phyloP scores from a whole-genome alignment of 2,113 vertebrate genomes.

The Oplegnathus fasciatus region DNA sequence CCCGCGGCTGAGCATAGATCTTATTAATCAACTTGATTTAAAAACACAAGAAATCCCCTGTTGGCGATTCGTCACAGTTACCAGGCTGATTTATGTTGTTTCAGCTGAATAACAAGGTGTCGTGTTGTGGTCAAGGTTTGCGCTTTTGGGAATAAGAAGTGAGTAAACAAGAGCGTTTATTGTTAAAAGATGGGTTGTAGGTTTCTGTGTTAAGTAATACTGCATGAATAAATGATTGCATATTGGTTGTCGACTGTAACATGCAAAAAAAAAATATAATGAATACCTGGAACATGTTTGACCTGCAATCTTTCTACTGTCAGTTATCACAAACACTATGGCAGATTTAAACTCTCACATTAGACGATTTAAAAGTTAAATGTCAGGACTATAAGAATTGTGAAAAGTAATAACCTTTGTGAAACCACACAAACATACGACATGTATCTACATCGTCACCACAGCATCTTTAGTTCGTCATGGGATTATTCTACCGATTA shows the following conservation, averaged over 20 bases:
- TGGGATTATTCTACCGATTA: neutral
- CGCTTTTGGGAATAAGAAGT: neutral
- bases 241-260: neutral
- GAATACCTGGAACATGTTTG: neutral
- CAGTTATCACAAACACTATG: constrained; percentile 14
- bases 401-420: neutral
- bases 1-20: neutral
- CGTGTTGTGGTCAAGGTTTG: constrained; percentile 34
- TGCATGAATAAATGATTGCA: neutral
- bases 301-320: neutral
- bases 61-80: constrained; percentile 32
- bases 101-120: constrained; percentile 22
- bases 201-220: constrained; percentile 13
- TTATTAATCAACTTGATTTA: constrained; percentile 34
- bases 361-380: neutral
- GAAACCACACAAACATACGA: neutral
- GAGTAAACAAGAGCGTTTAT: neutral
- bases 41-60: constrained; percentile 47
- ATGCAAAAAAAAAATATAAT: neutral
- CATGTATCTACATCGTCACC: neutral
- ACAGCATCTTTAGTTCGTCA: too few relatives aligned
- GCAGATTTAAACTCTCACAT: neutral
- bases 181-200: neutral
- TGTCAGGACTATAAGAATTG: neutral
- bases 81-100: constrained; percentile 12